Evolutionary conservation across 2,113 vertebrate genomes (phyloP), one percentile per base, ranked within the genome.

Genomic region (Coregonus clupeaformis): DNA sequence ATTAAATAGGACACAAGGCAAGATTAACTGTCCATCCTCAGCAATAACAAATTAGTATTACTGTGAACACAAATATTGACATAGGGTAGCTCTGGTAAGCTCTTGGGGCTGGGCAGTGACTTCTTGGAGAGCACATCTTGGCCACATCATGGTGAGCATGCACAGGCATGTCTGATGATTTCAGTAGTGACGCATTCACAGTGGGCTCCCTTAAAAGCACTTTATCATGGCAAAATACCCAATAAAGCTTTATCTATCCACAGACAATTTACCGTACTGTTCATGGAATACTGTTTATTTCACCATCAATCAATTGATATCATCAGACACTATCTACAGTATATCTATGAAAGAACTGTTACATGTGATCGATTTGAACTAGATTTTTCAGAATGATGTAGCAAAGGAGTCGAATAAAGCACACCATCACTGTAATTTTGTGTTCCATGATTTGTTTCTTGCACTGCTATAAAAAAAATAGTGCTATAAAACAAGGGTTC

Each of bases 61-160:
- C 70, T 82, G 84, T 86, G 88, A 91, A 92, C 81, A 85, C 82
- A 83, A 81, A 83, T 84, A 88, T 91, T 86, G 79, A 86, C 87
- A 83, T 22, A 9, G 4, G 66, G 73, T 70, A 86, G 76, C 80
- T 81, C 63, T 80, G 77, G 68, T 85, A 80, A 85, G 29, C 71
- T 59, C 42, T 49, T 27, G 27, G 12, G 7, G 42, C 18, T n/a
- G 27, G 13, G 18, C 57, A 63, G 71, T 87, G 80, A 79, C 75
- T 79, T 29, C 74, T 78, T 69, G 74, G 66, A 80, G 73, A 71
- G 66, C 16, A 3, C 59, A 60, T 68, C 27, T 47, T 47, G 36
- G 18, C 11, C 9, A 68, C 64, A 75, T 71, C 69, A 69, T 14
- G 32, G 13, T 60, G 59, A 79, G 77, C 63, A 80, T 13, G 60